Conservation (phyloP, 2,888 invertebrate genomes). For the Campopleginae sp. region DNA sequence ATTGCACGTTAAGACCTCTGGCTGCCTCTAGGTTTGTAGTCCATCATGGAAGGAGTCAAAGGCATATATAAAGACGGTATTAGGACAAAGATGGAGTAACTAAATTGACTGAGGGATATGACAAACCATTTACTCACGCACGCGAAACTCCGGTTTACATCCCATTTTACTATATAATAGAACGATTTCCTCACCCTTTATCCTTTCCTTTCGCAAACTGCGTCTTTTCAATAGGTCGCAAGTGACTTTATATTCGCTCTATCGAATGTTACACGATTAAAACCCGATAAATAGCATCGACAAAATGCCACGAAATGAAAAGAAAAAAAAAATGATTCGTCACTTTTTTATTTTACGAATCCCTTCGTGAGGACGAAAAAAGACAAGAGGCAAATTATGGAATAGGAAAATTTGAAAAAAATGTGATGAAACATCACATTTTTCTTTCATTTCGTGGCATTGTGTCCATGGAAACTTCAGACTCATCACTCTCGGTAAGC, state of each 20-base stretch:
- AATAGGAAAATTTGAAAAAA: too few relatives aligned
- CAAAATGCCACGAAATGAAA: neutral
- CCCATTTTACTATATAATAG: conserved; percentile 38
- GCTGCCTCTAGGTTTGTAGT: conserved; percentile 20
- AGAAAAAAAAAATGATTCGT: too few relatives aligned
- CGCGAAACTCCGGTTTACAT: conserved; percentile 46
- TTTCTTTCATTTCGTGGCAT: too few relatives aligned
- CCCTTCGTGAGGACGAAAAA: too few relatives aligned
- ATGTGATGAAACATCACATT: too few relatives aligned
- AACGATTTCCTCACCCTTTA: conserved; percentile 28
- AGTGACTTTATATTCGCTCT: neutral
- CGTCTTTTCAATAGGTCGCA: neutral
- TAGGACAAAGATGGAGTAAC: conserved; percentile 1
- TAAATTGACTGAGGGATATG: conserved; percentile 43
- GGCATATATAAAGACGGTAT: neutral
- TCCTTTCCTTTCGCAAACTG: conserved; percentile 3
- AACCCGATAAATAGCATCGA: neutral
- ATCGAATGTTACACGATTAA: neutral
- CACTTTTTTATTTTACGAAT: too few relatives aligned
- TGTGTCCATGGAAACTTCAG: too few relatives aligned
- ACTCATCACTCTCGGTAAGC: too few relatives aligned
- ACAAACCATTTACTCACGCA: conserved; percentile 48
- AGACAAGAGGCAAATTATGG: too few relatives aligned
- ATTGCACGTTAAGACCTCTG: conserved; percentile 61
- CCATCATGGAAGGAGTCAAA: conserved; percentile 17